These are phyloP conservation scores for Calliphora vicina DNA, from an alignment of 1,140 invertebrate species.

Conservation along the genomic window DNA sequence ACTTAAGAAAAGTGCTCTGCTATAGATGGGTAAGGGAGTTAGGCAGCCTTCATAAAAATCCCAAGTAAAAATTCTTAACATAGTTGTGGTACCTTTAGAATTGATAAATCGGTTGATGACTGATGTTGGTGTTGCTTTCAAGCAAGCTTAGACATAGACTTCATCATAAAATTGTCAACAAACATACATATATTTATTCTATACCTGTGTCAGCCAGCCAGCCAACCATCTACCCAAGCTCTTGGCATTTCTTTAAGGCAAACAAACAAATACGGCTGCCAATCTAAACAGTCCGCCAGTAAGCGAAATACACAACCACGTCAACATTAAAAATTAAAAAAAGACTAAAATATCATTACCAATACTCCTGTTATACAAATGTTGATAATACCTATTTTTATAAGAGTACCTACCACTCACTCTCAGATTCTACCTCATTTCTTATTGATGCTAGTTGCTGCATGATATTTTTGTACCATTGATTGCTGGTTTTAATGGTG, in stretches of 20 bases:
- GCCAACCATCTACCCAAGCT: neutral
- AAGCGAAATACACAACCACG: neutral
- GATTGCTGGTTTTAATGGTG: constrained; percentile 19
- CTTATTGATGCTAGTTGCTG: neutral
- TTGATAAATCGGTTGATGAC: too few relatives aligned
- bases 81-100: neutral
- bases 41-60: neutral
- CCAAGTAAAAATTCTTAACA: neutral
- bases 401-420: neutral
- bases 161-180: neutral
- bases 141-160: neutral
- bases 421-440: neutral
- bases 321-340: neutral
- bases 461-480: neutral
- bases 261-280: neutral
- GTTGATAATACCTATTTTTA: neutral
- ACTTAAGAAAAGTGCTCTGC: too few relatives aligned
- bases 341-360: neutral
- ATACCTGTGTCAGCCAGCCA: neutral
- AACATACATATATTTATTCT: neutral
- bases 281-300: neutral
- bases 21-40: too few relatives aligned
- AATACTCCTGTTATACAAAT: neutral
- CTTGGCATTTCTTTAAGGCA: neutral
- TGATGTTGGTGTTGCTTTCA: neutral